Percentiles rank a stretch among this genome's conserved stretches.
Conservation (phyloP, 2,113 vertebrate genomes). For the Syngnathus floridae region DNA sequence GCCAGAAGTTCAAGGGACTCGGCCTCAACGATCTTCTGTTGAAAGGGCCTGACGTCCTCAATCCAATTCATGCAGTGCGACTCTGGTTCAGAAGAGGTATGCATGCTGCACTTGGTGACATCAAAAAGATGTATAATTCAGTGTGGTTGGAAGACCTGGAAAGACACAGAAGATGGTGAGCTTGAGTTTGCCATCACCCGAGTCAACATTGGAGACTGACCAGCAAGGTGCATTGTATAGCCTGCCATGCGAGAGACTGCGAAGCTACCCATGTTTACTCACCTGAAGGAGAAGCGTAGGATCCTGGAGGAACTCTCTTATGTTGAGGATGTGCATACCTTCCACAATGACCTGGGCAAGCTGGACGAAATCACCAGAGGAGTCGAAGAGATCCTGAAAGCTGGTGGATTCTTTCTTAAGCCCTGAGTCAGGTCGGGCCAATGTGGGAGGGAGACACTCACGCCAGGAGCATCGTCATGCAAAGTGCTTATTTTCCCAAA, state of each 20-base stretch:
- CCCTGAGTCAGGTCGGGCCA: background rate
- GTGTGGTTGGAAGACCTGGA: constrained; percentile 21
- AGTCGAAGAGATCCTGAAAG: background rate
- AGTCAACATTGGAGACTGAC: background rate
- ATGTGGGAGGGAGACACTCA: background rate
- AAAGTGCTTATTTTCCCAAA: no score
- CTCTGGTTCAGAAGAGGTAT: no score
- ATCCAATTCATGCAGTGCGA: no score
- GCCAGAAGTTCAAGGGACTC: constrained; percentile 9
- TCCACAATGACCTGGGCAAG: background rate
- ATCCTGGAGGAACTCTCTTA: background rate
- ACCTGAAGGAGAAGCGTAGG: background rate
- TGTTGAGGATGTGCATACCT: background rate
- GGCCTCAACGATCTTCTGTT: constrained; percentile 4
- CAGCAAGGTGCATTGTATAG: background rate
- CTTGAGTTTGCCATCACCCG: constrained; percentile 11
- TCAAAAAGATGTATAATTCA: constrained; percentile 32
- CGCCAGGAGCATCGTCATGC: no score
- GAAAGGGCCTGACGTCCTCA: no score
- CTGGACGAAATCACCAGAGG: background rate
- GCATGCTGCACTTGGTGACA: constrained; percentile 7
- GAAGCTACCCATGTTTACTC: background rate
- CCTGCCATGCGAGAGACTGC: background rate
- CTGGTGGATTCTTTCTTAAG: background rate
- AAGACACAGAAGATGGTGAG: constrained; percentile 3